Base-by-base conservation (phyloP, 1,140 invertebrate species). In the Bombus cullumanus region DNA sequence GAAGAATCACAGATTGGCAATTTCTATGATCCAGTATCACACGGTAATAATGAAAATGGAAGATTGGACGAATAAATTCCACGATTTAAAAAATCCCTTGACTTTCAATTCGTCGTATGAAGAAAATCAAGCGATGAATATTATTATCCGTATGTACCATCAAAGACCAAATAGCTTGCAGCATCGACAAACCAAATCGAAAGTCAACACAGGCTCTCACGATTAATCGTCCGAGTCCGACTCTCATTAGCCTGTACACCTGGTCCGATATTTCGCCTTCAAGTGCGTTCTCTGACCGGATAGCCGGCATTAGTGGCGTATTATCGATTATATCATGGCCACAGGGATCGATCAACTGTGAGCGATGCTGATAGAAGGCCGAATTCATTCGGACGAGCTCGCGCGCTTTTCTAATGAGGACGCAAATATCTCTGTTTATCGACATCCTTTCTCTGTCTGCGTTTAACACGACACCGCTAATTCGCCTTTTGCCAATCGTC, bases 341-440 rank as follows among this genome's bases (percentile, higher is more conserved):
- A 57, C 18, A 43, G 9, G 37, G 64, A 57, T 80, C 81, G 84
- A 88, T 88, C 76, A 62, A 66, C 57, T 28, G 62, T 31, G n/a
- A n/a, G 25, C 31, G 28, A 4, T 47, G 22, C 78, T 1, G 53
- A 12, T 43, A n/a, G n/a, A 43, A 39, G 10, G 37, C 82, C 31
- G 76, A 75, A 80, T 39, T 80, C 80, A 53, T 69, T 75, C 59
- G 47, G 53, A 83, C 79, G 64, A 75, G 83, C 71, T 86, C 80
- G 68, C 76, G 76, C 79, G 47, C 64, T 86, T 86, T 83, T 72
- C 77, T 90, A 89, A 90, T 59, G 88, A 89, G 88, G 84, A 81
- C 62, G 88, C 73, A 90, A 90, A 89, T 89, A 89, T 66, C 43
- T 31, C 18, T 83, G 25, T 83, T 83, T 81, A 74, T n/a, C 37